Base-by-base conservation (phyloP, 2,797 vertebrate genomes). In the Cetoscarus ocellatus region DNA sequence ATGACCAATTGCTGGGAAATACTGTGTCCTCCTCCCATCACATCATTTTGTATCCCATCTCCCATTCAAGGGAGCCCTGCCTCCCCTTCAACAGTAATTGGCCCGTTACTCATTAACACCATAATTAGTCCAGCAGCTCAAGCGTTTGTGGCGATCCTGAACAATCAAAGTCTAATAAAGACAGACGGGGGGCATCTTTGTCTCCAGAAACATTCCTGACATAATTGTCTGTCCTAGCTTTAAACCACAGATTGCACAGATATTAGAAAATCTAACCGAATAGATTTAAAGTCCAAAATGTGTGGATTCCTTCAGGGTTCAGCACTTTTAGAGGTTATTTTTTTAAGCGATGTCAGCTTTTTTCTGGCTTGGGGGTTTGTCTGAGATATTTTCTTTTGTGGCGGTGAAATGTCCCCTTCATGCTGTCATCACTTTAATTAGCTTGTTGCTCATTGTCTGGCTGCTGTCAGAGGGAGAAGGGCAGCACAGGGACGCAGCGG, bases 381-480 rank as follows among this genome's bases (percentile, higher is more conserved):
- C 12, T 47, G 0, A 3, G 42, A 36, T 47, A 3, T 39, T 40
- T n/a, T 19, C 55, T 49, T 10, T 11, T 8, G 64, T 51, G 52
- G 10, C 42, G 42, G 43, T 43, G 40, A 27, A 10, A 49, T 57
- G 40, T 39, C 42, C 64, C 51, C 74, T 62, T 49, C 73, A 39
- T 34, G 54, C 64, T 54, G 69, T 78, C 78, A 61, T 82, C 67
- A 58, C 15, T 86, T 86, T 89, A 91, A 90, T 92, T 88, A 85
- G 81, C 86, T 86, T 79, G 88, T 85, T 79, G 66, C 52, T 78
- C 73, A 77, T 91, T 90, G 86, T 92, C 48, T 43, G 69, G 62
- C 75, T 3, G 67, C 82, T 75, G 75, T 80, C 80, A 35, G 75
- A 67, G 65, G 27, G 65, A 76, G 70, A 73, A 77, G 75, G 83